A percentile compares a stretch with the other conserved stretches of the same genome.
Evolutionary conservation across 1,140 invertebrate genomes (phyloP).

Genomic region (Diprion similis): DNA sequence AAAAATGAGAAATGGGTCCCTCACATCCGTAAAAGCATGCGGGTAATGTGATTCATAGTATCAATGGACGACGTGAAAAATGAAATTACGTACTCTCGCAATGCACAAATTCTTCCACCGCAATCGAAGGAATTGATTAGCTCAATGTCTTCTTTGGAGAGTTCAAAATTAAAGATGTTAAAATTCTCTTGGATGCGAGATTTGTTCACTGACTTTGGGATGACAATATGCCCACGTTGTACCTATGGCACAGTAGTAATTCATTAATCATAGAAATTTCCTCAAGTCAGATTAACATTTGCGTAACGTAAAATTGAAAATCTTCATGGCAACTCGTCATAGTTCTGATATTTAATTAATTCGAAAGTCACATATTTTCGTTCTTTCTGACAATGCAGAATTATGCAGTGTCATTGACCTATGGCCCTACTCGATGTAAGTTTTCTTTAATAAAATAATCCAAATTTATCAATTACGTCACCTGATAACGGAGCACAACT

Average conservation of each 20-base stretch:
- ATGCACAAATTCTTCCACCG: slow-evolving; percentile 61
- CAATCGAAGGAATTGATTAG: slow-evolving; percentile 67
- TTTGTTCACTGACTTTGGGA: slow-evolving; percentile 81
- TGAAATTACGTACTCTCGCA: slow-evolving; percentile 46
- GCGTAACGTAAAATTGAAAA: no score
- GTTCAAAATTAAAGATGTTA: slow-evolving; percentile 79
- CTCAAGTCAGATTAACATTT: no score
- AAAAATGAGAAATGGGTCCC: no score
- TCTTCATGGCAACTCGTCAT: no score
- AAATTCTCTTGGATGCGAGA: slow-evolving; percentile 78
- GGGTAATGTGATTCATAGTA: no score
- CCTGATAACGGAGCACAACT: slow-evolving; percentile 58
- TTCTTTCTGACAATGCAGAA: neutral
- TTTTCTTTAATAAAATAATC: no score
- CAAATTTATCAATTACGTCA: slow-evolving; percentile 13
- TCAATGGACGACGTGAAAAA: no score
- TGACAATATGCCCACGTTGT: neutral
- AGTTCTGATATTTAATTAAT: no score
- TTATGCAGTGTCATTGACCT: neutral
- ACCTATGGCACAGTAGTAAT: neutral
- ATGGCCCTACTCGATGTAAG: no score
- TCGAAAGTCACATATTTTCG: no score
- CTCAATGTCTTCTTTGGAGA: slow-evolving; percentile 67
- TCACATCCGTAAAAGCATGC: no score
- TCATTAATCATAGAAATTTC: neutral